A percentile compares a stretch with the other conserved stretches of the same genome.
Conservation (phyloP, 2,113 vertebrate genomes). For the Hydropotes inermis region DNA sequence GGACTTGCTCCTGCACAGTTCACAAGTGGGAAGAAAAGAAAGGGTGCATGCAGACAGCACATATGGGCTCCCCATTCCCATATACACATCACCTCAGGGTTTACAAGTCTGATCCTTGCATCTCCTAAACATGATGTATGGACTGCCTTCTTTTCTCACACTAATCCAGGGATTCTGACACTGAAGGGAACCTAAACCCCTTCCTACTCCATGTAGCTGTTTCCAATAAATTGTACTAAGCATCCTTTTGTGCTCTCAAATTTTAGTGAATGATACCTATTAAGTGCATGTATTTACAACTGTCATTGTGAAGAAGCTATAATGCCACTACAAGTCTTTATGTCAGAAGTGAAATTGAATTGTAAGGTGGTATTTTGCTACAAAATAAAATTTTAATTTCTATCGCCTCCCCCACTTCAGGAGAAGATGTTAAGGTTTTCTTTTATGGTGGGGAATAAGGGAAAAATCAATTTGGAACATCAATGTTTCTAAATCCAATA, state of each 20-base stretch:
- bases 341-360: neutral
- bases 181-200: neutral
- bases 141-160: neutral
- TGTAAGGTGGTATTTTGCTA: slow-evolving; percentile 16
- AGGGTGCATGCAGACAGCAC: neutral
- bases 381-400: slow-evolving; percentile 27
- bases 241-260: neutral
- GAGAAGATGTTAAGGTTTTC: neutral
- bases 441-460: neutral
- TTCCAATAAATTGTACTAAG: neutral
- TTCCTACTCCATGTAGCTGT: neutral
- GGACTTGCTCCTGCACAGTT: neutral
- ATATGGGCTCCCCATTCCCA: neutral
- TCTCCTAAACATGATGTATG: neutral
- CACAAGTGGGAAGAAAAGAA: neutral
- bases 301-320: neutral
- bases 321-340: neutral
- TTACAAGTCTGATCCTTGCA: neutral
- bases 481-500: neutral
- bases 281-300: neutral
- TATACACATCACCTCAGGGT: neutral
- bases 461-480: slow-evolving; percentile 20
- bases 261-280: neutral
- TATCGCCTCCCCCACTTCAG: neutral
- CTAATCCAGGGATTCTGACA: neutral